Conservation (phyloP, 2,888 invertebrate species). For the Tenthredo notha region DNA sequence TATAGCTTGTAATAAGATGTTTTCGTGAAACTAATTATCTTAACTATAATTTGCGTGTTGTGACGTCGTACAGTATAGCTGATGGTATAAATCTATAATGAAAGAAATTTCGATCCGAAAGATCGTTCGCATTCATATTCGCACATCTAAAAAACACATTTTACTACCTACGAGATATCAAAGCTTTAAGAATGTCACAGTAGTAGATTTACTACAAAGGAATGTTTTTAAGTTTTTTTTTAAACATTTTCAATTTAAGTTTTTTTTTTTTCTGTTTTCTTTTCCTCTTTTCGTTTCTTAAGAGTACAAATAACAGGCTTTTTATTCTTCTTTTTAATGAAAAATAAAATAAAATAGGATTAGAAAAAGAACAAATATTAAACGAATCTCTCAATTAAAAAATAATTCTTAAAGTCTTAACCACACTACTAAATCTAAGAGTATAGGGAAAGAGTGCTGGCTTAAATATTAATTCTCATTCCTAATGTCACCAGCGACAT, state of each 20-base stretch:
- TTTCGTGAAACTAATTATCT: slow-evolving; percentile 6
- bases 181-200: slow-evolving; percentile 75
- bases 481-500: slow-evolving; percentile 34
- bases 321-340: neutral
- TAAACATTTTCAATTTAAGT: slow-evolving; percentile 61
- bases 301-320: slow-evolving; percentile 30
- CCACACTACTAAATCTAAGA: slow-evolving; percentile 29
- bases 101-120: neutral
- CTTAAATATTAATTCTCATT: slow-evolving; percentile 2
- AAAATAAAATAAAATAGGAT: slow-evolving; percentile 39
- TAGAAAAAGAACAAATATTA: neutral
- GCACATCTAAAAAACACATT: slow-evolving; percentile 52
- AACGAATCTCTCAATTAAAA: slow-evolving; percentile 38
- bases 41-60: neutral
- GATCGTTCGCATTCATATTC: slow-evolving; percentile 36
- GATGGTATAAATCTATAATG: neutral
- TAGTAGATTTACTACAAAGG: slow-evolving; percentile 75
- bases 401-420: slow-evolving; percentile 35
- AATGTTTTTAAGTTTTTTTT: slow-evolving; percentile 71
- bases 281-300: neutral
- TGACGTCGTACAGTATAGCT: neutral
- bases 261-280: slow-evolving; percentile 36
- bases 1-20: neutral
- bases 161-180: slow-evolving; percentile 53
- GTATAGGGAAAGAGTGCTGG: slow-evolving; percentile 44